These are phyloP conservation scores for Lophius americanus DNA, from an alignment of 2,797 vertebrate genomes.

Conservation along the genomic window DNA sequence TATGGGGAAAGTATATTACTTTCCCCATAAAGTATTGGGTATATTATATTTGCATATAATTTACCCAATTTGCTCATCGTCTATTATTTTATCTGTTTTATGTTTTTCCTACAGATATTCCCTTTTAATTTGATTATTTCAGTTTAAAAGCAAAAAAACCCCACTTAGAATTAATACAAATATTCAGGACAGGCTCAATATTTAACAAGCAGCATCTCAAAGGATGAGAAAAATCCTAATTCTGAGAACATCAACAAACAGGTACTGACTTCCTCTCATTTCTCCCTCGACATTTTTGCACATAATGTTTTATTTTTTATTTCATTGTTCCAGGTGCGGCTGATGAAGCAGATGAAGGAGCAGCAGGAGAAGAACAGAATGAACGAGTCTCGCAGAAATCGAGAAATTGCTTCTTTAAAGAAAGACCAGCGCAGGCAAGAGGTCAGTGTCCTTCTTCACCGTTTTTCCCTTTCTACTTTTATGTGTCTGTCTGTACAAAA, in stretches of 20 bases:
- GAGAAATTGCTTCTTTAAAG: slow-evolving; percentile 94
- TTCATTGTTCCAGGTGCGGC: slow-evolving; percentile 84
- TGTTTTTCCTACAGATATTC: background rate
- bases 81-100: background rate
- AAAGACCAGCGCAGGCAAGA: slow-evolving; percentile 97
- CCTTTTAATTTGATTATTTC: background rate
- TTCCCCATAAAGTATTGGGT: too few species aligned
- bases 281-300: background rate
- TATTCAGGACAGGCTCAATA: background rate
- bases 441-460: slow-evolving; percentile 63
- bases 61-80: background rate
- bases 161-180: background rate
- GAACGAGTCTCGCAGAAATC: slow-evolving; percentile 91
- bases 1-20: too few species aligned
- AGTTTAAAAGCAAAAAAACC: background rate
- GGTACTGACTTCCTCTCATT: too few species aligned
- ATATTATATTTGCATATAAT: background rate
- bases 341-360: slow-evolving; percentile 99
- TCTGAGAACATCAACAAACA: background rate
- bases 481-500: too few species aligned
- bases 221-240: background rate
- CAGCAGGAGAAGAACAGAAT: slow-evolving; percentile 95
- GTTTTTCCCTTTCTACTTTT: background rate
- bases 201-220: background rate
- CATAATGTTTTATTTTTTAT: background rate